Conservation (phyloP, 2,888 invertebrate genomes). For the Coenonympha arcania region DNA sequence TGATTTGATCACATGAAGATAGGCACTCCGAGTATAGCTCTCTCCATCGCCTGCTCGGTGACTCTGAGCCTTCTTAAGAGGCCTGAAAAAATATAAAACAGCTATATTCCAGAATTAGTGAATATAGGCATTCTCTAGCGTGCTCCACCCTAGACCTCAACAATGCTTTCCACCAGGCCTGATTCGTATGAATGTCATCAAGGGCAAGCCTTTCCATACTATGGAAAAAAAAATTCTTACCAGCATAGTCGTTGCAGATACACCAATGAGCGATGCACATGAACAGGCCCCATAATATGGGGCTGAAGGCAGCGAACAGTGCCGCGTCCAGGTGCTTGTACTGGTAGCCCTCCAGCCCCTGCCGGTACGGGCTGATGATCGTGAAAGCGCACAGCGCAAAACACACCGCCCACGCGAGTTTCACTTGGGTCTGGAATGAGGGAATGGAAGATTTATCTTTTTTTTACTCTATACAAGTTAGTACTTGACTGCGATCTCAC, state of each 20-base stretch:
- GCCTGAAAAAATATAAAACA: too few species aligned
- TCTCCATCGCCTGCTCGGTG: too few species aligned
- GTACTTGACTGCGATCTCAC: too few species aligned
- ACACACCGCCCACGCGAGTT: conserved; percentile 56
- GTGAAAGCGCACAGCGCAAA: conserved; percentile 55
- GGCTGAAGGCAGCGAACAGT: conserved; percentile 72
- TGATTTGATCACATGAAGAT: too few species aligned
- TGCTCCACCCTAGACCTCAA: too few species aligned
- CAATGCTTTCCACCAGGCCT: too few species aligned
- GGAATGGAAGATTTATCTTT: not conserved
- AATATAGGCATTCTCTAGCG: too few species aligned
- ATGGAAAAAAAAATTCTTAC: conserved; percentile 42
- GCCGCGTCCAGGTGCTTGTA: conserved; percentile 70
- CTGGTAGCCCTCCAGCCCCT: conserved; percentile 66
- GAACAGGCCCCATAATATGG: conserved; percentile 73
- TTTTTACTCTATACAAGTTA: too few species aligned
- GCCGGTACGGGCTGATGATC: conserved; percentile 68
- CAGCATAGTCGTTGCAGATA: conserved; percentile 67
- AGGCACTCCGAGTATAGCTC: too few species aligned
- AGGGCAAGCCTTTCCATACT: not conserved
- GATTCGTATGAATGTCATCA: too few species aligned
- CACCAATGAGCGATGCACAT: conserved; percentile 71
- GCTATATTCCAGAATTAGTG: too few species aligned
- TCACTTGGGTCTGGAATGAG: conserved; percentile 49
- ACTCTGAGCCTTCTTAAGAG: too few species aligned